Base-by-base conservation (phyloP, 2,113 vertebrate genomes). In the Zingel zingel region DNA sequence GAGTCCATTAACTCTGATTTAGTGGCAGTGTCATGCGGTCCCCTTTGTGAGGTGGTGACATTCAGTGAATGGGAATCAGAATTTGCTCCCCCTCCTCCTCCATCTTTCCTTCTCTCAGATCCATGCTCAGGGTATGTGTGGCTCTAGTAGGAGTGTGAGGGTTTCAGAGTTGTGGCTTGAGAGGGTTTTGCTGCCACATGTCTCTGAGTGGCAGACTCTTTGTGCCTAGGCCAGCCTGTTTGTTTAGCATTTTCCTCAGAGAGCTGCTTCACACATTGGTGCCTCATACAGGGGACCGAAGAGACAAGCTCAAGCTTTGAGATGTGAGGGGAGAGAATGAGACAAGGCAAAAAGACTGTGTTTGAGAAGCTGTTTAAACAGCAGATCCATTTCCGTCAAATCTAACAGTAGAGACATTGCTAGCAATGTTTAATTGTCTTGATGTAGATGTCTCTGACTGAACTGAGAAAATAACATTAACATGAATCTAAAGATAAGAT, bases 1-100 rank as follows among this genome's bases (percentile, higher is more conserved):
- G 84, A 95, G 94, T 95, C 95, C 94, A 95, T 95, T 95, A 95
- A 94, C 92, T 94, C 88, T 94, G 93, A 94, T 95, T 95, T 96
- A 95, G 92, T 88, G 91, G 88, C 93, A 86, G 91, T 94, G 93
- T 94, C 93, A 94, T 91, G 91, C 81, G 39, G 88, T 91, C 69
- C 72, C 93, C 91, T 92, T 95, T 95, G 95, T 95, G 90, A 87
- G 83, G 69, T 53, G 79, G 85, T 95, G 95, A 95, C 95, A 95
- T 87, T 85, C 85, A 8, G 43, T 95, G 92, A 96, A 96, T 95
- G 56, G 95, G 88, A 90, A 91, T 95, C 93, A 89, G 91, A 91
- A 87, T 82, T 83, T 61, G 73, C 84, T 50, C 81, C 79, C 85
- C 88, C 77, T 75, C 86, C 86, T 82, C 69, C 87, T 85, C 87